phyloP scores from a whole-genome alignment of 2,888 invertebrate genomes.

The Torymus auratus region DNA sequence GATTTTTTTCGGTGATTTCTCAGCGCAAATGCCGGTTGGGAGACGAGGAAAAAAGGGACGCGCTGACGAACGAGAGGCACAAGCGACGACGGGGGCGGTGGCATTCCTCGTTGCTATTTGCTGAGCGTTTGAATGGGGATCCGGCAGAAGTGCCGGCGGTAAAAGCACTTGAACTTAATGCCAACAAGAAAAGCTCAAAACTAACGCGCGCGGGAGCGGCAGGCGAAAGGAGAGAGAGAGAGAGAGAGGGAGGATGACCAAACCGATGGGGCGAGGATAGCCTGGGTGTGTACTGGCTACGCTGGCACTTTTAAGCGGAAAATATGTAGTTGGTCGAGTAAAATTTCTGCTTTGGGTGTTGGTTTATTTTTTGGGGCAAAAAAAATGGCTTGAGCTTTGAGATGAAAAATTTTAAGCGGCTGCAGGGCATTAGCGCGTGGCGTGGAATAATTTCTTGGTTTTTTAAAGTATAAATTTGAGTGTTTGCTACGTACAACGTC shows the following conservation, averaged over 20 bases:
- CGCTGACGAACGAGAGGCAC: neutral
- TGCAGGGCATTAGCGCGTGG: too few species aligned
- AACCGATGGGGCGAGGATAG: neutral
- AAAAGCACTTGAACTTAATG: slow-evolving; percentile 58
- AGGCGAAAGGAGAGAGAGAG: too few species aligned
- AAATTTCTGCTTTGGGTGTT: too few species aligned
- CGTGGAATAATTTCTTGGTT: too few species aligned
- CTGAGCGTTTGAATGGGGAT: slow-evolving; percentile 52
- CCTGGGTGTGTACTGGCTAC: too few species aligned
- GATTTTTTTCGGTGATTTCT: slow-evolving; percentile 41
- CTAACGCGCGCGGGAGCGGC: slow-evolving; percentile 24
- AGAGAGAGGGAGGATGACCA: neutral
- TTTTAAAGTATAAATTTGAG: too few species aligned
- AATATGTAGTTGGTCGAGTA: too few species aligned
- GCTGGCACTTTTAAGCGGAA: too few species aligned
- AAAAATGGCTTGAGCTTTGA: too few species aligned
- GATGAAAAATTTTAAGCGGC: too few species aligned
- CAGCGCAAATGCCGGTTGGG: slow-evolving; percentile 35
- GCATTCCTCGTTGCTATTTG: slow-evolving; percentile 43
- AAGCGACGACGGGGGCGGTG: neutral
- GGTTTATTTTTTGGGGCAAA: too few species aligned
- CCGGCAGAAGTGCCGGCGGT: slow-evolving; percentile 43
- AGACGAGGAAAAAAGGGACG: slow-evolving; percentile 26
- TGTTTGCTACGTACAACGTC: too few species aligned
- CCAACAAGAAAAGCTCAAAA: slow-evolving; percentile 57